phyloP scores from a whole-genome alignment of 2,797 vertebrate genomes.

The Hydrocynus forskahlii region DNA sequence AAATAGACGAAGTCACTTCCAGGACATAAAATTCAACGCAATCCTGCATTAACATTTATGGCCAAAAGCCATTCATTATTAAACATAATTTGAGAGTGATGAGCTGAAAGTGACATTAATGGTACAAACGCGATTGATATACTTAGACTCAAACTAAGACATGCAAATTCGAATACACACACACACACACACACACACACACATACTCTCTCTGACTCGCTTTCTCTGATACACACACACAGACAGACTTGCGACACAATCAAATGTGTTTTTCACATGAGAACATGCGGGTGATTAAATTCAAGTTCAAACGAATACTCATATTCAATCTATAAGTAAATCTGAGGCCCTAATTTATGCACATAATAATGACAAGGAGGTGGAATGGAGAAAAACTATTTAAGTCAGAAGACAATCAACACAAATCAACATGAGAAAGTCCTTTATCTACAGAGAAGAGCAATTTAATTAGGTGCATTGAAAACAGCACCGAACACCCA shows the following conservation, averaged over 20 bases:
- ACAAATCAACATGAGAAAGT: conserved; percentile 22
- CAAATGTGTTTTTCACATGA: conserved; percentile 50
- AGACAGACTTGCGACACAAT: conserved; percentile 21
- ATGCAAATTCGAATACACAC: conserved; percentile 45
- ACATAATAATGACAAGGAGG: conserved; percentile 51
- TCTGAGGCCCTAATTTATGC: conserved; percentile 62
- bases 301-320: conserved; percentile 12
- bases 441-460: not conserved
- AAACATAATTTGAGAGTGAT: conserved; percentile 84
- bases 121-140: conserved; percentile 79
- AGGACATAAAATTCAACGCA: conserved; percentile 78
- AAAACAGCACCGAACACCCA: not conserved
- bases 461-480: conserved; percentile 5
- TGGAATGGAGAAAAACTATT: not conserved
- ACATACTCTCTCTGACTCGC: not conserved
- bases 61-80: conserved; percentile 85
- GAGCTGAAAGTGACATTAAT: conserved; percentile 87
- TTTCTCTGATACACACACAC: not conserved
- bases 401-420: conserved; percentile 28
- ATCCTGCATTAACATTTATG: conserved; percentile 84
- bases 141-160: conserved; percentile 52
- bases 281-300: conserved; percentile 48
- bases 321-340: conserved; percentile 31
- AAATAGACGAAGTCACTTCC: conserved; percentile 77
- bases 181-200: not conserved